Percentiles rank a stretch among this genome's conserved stretches.
Evolutionary conservation across 2,888 invertebrate species (phyloP).

Genomic region (Eustalomyia histrio): DNA sequence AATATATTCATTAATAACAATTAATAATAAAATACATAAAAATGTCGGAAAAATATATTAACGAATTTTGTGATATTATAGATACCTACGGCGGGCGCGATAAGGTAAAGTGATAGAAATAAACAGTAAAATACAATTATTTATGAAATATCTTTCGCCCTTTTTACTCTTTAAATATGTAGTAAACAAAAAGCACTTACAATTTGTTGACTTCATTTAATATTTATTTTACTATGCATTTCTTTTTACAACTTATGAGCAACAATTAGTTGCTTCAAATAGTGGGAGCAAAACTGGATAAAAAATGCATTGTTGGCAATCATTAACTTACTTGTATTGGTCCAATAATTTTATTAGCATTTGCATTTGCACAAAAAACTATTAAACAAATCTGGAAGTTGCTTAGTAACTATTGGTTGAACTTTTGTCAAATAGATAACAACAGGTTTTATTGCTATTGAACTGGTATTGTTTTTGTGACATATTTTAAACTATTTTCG

Average conservation of each 20-base stretch:
- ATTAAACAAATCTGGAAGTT: neutral
- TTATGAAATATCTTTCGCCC: neutral
- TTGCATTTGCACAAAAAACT: neutral
- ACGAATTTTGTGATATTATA: conserved; percentile 86
- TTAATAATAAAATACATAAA: conserved; percentile 4
- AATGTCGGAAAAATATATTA: conserved; percentile 72
- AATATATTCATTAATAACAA: neutral
- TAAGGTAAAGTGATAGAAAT: conserved; percentile 82
- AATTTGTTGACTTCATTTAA: neutral
- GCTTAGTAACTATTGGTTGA: conserved; percentile 14
- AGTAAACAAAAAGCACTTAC: conserved; percentile 4
- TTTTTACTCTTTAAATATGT: neutral
- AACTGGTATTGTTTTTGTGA: neutral
- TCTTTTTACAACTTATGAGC: neutral
- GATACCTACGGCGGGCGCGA: conserved; percentile 92
- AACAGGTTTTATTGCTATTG: conserved; percentile 52
- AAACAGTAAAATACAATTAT: neutral
- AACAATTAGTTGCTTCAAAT: neutral
- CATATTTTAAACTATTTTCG: too few species aligned
- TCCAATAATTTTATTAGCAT: neutral
- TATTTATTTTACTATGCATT: neutral
- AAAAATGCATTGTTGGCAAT: conserved; percentile 55
- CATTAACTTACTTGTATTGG: neutral
- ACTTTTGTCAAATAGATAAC: neutral
- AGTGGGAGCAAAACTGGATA: conserved; percentile 29